Percentiles rank a stretch among this genome's conserved stretches.
Conservation (phyloP, 2,113 vertebrate genomes). For the Dasyurus viverrinus region DNA sequence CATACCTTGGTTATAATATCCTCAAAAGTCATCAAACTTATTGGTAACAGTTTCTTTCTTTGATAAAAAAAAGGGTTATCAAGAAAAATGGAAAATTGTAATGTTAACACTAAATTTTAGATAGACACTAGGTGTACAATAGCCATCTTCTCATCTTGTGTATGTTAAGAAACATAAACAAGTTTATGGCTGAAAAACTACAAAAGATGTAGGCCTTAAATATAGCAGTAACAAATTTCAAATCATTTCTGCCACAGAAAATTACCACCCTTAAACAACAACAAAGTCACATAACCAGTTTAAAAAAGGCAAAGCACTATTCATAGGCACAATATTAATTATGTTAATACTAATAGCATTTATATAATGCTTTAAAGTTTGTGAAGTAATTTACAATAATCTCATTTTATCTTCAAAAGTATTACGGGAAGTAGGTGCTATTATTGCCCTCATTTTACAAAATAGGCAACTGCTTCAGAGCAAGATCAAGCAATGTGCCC, state of each 20-base stretch:
- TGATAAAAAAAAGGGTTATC: background rate
- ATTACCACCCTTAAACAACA: background rate
- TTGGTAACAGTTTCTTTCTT: background rate
- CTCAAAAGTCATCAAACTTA: background rate
- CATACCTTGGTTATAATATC: background rate
- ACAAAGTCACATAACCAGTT: background rate
- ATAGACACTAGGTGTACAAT: background rate
- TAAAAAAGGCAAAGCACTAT: background rate
- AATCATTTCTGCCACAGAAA: background rate
- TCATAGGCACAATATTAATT: background rate
- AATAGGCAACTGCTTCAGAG: background rate
- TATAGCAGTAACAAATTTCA: background rate
- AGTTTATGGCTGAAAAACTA: background rate
- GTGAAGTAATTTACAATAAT: background rate
- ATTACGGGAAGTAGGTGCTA: background rate
- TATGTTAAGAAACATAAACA: background rate
- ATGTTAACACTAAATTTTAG: background rate
- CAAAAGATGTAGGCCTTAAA: background rate
- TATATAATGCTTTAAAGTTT: background rate
- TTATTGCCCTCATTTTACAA: background rate
- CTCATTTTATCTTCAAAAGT: background rate
- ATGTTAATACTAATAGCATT: background rate
- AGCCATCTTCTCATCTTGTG: background rate
- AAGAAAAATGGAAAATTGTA: background rate
- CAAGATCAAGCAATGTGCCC: background rate